Conservation (phyloP, 2,113 vertebrate genomes). For the Plecturocebus donacophilus region DNA sequence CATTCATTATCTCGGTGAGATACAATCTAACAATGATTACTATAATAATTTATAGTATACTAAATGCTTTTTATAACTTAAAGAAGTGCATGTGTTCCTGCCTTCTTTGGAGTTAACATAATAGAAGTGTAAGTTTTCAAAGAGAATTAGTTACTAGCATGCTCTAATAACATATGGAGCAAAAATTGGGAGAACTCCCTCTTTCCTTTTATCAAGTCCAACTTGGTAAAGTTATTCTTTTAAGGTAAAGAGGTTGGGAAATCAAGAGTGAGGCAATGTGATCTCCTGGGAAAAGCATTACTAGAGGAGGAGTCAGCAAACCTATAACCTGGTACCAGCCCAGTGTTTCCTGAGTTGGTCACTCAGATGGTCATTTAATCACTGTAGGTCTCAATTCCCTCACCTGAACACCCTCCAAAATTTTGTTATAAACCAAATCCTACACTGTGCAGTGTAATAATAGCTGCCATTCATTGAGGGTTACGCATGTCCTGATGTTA, state of each 20-base stretch:
- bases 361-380: background rate
- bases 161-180: background rate
- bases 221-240: slow-evolving; percentile 32
- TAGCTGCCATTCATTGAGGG: background rate
- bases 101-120: background rate
- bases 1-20: background rate
- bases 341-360: background rate
- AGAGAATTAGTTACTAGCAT: background rate
- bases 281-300: slow-evolving; percentile 6
- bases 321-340: background rate
- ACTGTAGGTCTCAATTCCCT: background rate
- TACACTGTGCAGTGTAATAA: accelerated
- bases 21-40: background rate
- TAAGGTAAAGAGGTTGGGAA: slow-evolving; percentile 62
- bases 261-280: slow-evolving; percentile 45
- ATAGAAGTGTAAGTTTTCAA: background rate
- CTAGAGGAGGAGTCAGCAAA: background rate
- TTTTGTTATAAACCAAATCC: background rate
- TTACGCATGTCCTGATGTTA: background rate
- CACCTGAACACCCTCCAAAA: background rate
- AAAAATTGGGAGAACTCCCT: background rate
- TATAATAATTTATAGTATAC: background rate
- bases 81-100: background rate
- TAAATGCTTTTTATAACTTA: background rate
- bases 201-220: background rate